Percentiles rank a stretch among this genome's conserved stretches.
phyloP scores from a whole-genome alignment of 1,140 invertebrate genomes.

The Rhopalosiphum padi region DNA sequence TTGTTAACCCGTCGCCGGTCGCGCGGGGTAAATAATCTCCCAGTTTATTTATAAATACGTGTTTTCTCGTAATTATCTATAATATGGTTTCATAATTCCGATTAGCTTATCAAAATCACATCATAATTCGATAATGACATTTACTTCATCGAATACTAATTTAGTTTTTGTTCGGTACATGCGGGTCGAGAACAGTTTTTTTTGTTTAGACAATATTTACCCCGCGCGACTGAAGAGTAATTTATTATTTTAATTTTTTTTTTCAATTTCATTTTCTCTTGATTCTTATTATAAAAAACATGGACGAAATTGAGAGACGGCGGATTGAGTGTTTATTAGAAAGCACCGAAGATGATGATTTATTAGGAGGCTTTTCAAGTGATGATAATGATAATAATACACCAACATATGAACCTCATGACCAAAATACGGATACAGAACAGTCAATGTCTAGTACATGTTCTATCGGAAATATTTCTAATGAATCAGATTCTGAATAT shows the following conservation, averaged over 20 bases:
- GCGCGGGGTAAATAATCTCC: too few relatives aligned
- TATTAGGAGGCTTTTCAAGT: neutral
- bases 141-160: neutral
- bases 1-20: too few relatives aligned
- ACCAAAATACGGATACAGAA: conserved; percentile 36
- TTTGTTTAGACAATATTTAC: neutral
- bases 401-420: neutral
- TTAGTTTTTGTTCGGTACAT: neutral
- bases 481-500: neutral
- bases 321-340: neutral
- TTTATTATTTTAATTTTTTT: neutral
- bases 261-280: too few relatives aligned
- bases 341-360: neutral
- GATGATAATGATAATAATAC: neutral
- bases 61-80: neutral
- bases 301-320: neutral
- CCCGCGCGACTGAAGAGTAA: neutral
- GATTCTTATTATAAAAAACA: neutral
- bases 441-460: neutral
- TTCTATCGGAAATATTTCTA: conserved; percentile 28
- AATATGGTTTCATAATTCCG: neutral
- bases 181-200: neutral
- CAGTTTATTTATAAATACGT: neutral
- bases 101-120: neutral
- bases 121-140: neutral